Base-by-base conservation (phyloP, 2,113 vertebrate genomes). In the Cephalophus harveyi region DNA sequence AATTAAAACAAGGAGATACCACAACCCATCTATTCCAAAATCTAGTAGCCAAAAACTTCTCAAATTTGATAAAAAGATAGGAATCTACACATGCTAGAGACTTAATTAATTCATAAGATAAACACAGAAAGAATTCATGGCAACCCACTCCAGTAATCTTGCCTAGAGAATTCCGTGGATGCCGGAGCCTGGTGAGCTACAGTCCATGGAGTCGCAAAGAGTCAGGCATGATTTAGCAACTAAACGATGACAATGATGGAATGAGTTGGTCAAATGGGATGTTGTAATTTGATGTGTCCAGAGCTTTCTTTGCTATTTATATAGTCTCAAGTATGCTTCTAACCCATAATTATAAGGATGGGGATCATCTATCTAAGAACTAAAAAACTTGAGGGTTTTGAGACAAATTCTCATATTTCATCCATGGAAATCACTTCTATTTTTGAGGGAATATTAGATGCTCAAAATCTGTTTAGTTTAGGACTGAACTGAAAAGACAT, bases 381-480 rank as follows among this genome's bases (percentile, higher is more conserved):
- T 9, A 83, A 89, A 50, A 79, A 27, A 2, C 25, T 9, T 90
- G 28, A 48, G 14, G 86, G 15, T 76, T 30, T 54, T 76, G 43
- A 89, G 7, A 15, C 33, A 91, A 87, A 33, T 1, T 40, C 7
- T 36, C 7, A 33, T 54, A 89, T 76, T 78, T 5, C 30, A 60
- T 71, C 4, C 7, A 46, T 3, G n/a, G 17, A 97, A 90, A 71
- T 43, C 2, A 2, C 60, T 94, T 91, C 76, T 6, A 57, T 40
- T 94, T 79, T 84, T 67, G 6, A 86, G n/a, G 16, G 6, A 57
- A 76, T 83, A 91, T 90, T 64, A 87, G 54, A n/a, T 55, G 36
- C 40, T 91, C 7, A 97, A 87, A 50, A 91, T 60, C 15, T 82
- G 8, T 60, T 93, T 87, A 87, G 19, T 64, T 88, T 87, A 54